Evolutionary conservation across 2,888 invertebrate species (phyloP), one percentile per base, ranked within the genome.

Genomic region (Eurytoma adleriae): DNA sequence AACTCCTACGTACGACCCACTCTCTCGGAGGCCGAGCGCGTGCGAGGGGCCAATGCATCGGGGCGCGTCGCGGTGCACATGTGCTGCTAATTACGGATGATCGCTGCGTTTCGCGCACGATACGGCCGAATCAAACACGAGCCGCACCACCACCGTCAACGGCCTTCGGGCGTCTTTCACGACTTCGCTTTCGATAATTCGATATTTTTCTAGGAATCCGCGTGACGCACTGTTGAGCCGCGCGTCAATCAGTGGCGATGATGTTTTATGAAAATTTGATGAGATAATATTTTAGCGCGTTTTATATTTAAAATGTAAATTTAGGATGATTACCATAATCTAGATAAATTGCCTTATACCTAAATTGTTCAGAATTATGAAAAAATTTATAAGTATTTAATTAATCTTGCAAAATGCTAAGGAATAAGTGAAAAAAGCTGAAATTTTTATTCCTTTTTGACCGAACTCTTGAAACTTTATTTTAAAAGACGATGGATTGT

Each of bases 1-100:
- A 18, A 66, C 20, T 27, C 27, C 14, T 4, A 16, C 24, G 30
- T 13, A 3, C 20, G 18, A 12, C 24, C 57, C 16, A 27, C 20
- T 59, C 48, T 14, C 67, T 20, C 62, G 57, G 16, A 48, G 18
- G 27, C 24, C 40, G 40, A 2, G 24, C 40, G 40, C 40, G 40
- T 40, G 40, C 40, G 40, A 1, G 40, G 40, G 40, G 40, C 40
- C 40, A 40, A 68, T 30, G 5, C 70, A 50, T 20, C 48, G 18
- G 59, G 73, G n/a, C 24, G 24, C 24, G 2, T 24, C 40, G 70
- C n/a, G 40, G 69, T 4, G 18, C 71, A 85, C 86, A 86, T 85
- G 86, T 86, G 86, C 83, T 85, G 82, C 86, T 86, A 86, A 86
- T 86, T 86, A 86, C 83, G 78, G 71, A 70, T 54, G 64, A 7